These are phyloP conservation scores for Dipodomys stephensi DNA, from an alignment of 2,113 vertebrate species.

Conservation along the genomic window DNA sequence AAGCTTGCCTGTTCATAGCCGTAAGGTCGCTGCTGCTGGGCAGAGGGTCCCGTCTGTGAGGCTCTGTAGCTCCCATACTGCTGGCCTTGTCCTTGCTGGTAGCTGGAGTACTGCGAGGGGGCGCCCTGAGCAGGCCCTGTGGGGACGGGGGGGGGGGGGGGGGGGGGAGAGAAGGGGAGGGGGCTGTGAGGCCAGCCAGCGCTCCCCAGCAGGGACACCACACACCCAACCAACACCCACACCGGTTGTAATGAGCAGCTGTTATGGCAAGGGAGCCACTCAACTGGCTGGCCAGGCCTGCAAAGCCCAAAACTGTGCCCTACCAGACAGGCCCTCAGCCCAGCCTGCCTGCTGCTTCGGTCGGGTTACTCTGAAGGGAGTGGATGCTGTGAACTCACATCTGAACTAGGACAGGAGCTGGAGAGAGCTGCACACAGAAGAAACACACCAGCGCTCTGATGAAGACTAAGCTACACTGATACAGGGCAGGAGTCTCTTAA, in stretches of 20 bases:
- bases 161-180: not conserved
- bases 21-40: slow-evolving; percentile 94
- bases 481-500: no score
- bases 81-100: slow-evolving; percentile 95
- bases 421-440: rapidly evolving
- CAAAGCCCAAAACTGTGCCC: not conserved
- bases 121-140: slow-evolving; percentile 92
- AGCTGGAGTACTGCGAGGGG: slow-evolving; percentile 95
- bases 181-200: not conserved
- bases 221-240: not conserved
- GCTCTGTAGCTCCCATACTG: slow-evolving; percentile 94
- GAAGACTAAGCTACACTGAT: not conserved
- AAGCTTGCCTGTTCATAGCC: slow-evolving; percentile 95
- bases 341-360: not conserved
- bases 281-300: rapidly evolving
- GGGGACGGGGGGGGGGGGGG: not conserved
- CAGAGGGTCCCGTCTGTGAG: slow-evolving; percentile 91
- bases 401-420: rapidly evolving
- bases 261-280: not conserved
- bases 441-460: rapidly evolving
- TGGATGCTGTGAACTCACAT: rapidly evolving
- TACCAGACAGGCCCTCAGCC: rapidly evolving
- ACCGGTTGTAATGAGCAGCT: rapidly evolving
- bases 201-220: not conserved
- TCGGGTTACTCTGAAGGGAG: no score